Base-by-base conservation (phyloP, 2,888 invertebrate species). In the Stegana nigrithorax region DNA sequence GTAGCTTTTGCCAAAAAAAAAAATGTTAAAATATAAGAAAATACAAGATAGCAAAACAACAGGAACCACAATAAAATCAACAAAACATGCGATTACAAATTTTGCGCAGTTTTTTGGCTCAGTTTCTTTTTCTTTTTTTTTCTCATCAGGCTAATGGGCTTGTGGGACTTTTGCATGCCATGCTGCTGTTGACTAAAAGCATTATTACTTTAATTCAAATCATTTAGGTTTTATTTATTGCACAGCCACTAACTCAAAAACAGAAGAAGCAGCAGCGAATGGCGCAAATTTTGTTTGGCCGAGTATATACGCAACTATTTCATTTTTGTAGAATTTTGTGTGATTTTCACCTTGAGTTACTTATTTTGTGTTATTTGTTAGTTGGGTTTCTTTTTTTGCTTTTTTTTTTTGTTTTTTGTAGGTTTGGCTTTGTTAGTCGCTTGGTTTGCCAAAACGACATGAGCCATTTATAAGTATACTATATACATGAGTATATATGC, bases 271-370 rank as follows among this genome's bases (percentile, higher is more conserved):
- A 55, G 39, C 53, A 21, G 23, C 12, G n/a, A 17, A 47, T 23
- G n/a, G 14, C 53, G 23, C 53, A 55, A 23, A 55, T n/a, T n/a
- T n/a, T 5, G 14, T 36, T 36, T 36, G 39, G 10, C 39, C 17
- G 39, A 17, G 39, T 39, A 14, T 39, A 39, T 50, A 50, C 12
- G 53, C 19, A 12, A 32, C n/a, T 2, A 55, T 53, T 53, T 47
- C 23, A 23, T 47, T 47, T 47, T 23, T 21, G 12, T 45, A 23
- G 47, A 21, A 47, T 47, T 44, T 47, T n/a, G 53, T 55, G 53
- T 12, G 23, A 55, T 36, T 55, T 55, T 55, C 53, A 55, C 53
- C 53, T 55, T 55, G 53, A 55, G 53, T 27, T 55, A 32, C 36
- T 21, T 25, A 10, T 47, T 10, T 17, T 47, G 23, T 47, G 10